These are phyloP conservation scores for Rhinoraja longicauda DNA, from an alignment of 2,797 vertebrate species.

Conservation along the genomic window DNA sequence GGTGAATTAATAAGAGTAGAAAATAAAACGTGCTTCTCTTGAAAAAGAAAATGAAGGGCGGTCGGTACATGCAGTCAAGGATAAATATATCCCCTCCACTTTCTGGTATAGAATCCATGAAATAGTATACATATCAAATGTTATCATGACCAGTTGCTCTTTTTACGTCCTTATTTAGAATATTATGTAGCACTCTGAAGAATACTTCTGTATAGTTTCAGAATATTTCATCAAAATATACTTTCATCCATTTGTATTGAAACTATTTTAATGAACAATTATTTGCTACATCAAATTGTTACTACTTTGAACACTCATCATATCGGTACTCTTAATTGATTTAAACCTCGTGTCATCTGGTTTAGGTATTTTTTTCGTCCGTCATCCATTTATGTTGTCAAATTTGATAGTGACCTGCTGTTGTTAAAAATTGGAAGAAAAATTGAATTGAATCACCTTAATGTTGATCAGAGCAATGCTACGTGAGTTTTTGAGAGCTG, in stretches of 20 bases:
- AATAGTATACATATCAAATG: background rate
- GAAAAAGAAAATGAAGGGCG: background rate
- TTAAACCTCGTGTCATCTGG: background rate
- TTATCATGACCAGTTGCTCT: background rate
- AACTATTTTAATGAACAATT: background rate
- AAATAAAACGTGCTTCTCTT: background rate
- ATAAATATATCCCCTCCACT: background rate
- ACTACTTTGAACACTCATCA: background rate
- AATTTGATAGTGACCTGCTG: conserved; percentile 27
- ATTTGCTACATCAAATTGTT: background rate
- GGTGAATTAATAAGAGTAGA: background rate
- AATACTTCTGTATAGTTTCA: background rate
- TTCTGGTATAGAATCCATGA: background rate
- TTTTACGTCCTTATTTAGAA: background rate
- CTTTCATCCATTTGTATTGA: background rate
- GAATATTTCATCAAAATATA: background rate
- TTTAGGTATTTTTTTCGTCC: background rate
- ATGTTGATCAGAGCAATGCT: conserved; percentile 82
- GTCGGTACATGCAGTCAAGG: background rate
- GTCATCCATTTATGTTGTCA: conserved; percentile 25
- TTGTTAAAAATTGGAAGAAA: conserved; percentile 31
- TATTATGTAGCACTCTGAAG: background rate
- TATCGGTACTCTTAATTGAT: background rate
- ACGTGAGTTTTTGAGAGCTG: conserved; percentile 80
- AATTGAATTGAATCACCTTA: conserved; percentile 67